These are phyloP conservation scores for Pissodes strobi DNA, from an alignment of 1,140 invertebrate genomes.

Conservation along the genomic window DNA sequence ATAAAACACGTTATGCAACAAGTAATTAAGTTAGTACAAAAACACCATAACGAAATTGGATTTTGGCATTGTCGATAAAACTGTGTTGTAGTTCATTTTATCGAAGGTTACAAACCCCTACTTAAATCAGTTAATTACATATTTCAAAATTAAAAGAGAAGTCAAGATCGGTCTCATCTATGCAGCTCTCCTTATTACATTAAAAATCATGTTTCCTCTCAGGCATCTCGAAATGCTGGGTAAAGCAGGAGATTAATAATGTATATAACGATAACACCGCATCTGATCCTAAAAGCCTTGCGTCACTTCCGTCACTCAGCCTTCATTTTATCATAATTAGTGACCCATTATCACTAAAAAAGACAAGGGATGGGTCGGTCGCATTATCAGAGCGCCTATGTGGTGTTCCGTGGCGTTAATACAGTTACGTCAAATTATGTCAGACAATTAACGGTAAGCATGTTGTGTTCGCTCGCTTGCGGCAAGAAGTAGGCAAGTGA, in stretches of 20 bases:
- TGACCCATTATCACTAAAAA: slow-evolving; percentile 28
- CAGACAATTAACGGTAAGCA: slow-evolving; percentile 43
- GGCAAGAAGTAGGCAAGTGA: slow-evolving; percentile 45
- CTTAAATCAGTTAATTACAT: too few relatives aligned
- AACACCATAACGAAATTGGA: too few relatives aligned
- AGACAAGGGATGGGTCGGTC: slow-evolving; percentile 27
- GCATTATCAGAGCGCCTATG: slow-evolving; percentile 33
- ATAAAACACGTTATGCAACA: too few relatives aligned
- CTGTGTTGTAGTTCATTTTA: too few relatives aligned
- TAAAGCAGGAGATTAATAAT: slow-evolving; percentile 10
- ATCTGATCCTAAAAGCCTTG: slow-evolving; percentile 27
- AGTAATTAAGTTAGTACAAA: too few relatives aligned
- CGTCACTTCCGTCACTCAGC: slow-evolving; percentile 34
- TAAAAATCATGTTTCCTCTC: slow-evolving; percentile 1
- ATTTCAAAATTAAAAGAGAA: too few relatives aligned
- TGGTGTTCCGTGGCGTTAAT: slow-evolving; percentile 39
- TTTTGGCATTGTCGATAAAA: too few relatives aligned
- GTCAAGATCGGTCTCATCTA: too few relatives aligned
- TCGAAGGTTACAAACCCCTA: too few relatives aligned
- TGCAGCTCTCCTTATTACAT: background rate
- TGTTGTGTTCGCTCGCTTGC: slow-evolving; percentile 31
- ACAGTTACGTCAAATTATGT: slow-evolving; percentile 38
- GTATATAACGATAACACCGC: slow-evolving; percentile 4
- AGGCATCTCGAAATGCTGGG: background rate
- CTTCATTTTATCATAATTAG: slow-evolving; percentile 34